A percentile compares a stretch with the other conserved stretches of the same genome.
Conservation (phyloP, 2,888 invertebrate genomes). For the Torymus tubicola region DNA sequence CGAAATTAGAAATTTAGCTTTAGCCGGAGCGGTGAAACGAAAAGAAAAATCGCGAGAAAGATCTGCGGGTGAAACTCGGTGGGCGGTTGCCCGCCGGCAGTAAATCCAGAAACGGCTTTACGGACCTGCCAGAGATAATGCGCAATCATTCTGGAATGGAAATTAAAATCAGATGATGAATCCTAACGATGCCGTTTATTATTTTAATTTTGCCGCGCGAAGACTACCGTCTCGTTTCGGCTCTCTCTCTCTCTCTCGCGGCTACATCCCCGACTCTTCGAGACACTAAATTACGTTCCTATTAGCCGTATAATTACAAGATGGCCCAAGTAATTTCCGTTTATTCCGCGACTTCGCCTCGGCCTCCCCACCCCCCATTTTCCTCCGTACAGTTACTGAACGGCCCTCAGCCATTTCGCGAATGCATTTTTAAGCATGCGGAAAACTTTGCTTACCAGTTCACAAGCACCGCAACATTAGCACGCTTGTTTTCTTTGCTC, state of each 20-base stretch:
- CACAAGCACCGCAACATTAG: too few species aligned
- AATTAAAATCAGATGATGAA: slow-evolving; percentile 77
- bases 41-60: slow-evolving; percentile 28
- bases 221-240: slow-evolving; percentile 55
- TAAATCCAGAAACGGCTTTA: slow-evolving; percentile 73
- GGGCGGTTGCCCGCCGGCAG: slow-evolving; percentile 63
- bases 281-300: slow-evolving; percentile 77
- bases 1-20: too few species aligned
- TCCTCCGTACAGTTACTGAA: slow-evolving; percentile 57
- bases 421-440: slow-evolving; percentile 61
- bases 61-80: slow-evolving; percentile 53
- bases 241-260: slow-evolving; percentile 61
- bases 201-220: slow-evolving; percentile 76
- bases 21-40: background rate
- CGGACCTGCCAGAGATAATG: slow-evolving; percentile 73
- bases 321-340: slow-evolving; percentile 77
- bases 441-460: slow-evolving; percentile 32
- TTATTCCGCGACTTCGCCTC: slow-evolving; percentile 74
- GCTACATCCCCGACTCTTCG: slow-evolving; percentile 74
- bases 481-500: too few species aligned
- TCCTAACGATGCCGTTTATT: slow-evolving; percentile 77
- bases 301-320: slow-evolving; percentile 77
- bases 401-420: slow-evolving; percentile 57
- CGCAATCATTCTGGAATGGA: slow-evolving; percentile 77
- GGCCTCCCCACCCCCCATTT: slow-evolving; percentile 15